A percentile compares a stretch with the other conserved stretches of the same genome.
phyloP scores from a whole-genome alignment of 2,888 invertebrate genomes.

The Colletes collaris region DNA sequence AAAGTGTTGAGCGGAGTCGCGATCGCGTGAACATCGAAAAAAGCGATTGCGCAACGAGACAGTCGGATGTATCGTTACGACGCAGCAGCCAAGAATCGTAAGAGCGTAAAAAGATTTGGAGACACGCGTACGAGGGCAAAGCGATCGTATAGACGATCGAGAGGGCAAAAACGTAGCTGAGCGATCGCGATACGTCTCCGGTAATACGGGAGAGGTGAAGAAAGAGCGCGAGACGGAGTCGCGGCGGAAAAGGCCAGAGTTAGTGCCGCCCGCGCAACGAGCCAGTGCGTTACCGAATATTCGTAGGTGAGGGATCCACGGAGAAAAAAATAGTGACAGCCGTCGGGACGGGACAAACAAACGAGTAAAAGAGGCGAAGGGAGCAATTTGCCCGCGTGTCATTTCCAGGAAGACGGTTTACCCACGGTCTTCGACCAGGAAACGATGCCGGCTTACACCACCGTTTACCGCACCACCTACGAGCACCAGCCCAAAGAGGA shows the following conservation, averaged over 20 bases:
- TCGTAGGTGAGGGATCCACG: constrained; percentile 38
- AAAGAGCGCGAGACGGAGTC: constrained; percentile 62
- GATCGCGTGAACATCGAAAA: too few species aligned
- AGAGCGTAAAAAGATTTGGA: neutral
- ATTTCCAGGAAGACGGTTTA: constrained; percentile 12
- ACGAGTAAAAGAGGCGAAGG: neutral
- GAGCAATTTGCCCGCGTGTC: constrained; percentile 12
- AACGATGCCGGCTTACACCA: constrained; percentile 78
- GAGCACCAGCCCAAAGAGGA: constrained; percentile 83
- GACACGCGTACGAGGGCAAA: neutral
- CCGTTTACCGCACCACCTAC: constrained; percentile 75
- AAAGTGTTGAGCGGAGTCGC: too few species aligned
- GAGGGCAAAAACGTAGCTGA: constrained; percentile 43
- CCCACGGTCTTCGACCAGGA: constrained; percentile 26
- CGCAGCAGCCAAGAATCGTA: too few species aligned
- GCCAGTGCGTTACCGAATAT: constrained; percentile 75
- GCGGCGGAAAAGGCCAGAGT: constrained; percentile 76
- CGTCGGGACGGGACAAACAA: neutral
- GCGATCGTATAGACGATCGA: constrained; percentile 36
- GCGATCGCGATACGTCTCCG: constrained; percentile 56
- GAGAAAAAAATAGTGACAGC: constrained; percentile 40
- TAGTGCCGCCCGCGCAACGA: constrained; percentile 80
- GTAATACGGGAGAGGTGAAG: constrained; percentile 59
- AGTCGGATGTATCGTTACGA: too few species aligned
- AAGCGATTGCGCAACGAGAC: too few species aligned